Evolutionary conservation across 2,797 vertebrate genomes (phyloP), one percentile per base, ranked within the genome.

Genomic region (Pseudochromis fuscus): DNA sequence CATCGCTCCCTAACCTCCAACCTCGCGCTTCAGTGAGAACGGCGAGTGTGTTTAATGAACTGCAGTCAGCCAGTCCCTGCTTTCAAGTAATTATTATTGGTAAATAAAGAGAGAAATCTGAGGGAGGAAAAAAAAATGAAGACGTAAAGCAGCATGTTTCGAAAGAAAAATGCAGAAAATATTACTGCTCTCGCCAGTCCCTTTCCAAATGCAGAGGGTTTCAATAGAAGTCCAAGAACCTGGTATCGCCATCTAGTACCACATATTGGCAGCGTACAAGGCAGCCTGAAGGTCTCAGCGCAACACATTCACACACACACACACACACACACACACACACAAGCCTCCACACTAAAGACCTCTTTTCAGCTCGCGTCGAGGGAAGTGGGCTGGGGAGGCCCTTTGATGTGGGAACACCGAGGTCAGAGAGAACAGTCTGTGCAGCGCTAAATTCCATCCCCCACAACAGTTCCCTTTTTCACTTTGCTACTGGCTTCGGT

Each of bases 401-500:
- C 92, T 94, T 94, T 91, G 91, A 94, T 94, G 91, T 93, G 87
- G 90, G 83, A 93, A 92, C 90, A 81, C 89, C 55, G 91, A 92
- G 94, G 93, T 94, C 94, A 94, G 91, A 75, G 84, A 82, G 84
- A 92, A 89, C 87, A 91, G 88, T 88, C 91, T 87, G 92, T 93
- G 93, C 87, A 91, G 89, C 93, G 77, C 91, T 91, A 85, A 93
- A 94, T 91, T 94, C 90, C 91, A 91, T 91, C 92, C 92, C 92
- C 90, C 91, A 92, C 89, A 91, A 91, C 79, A 85, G 90, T 93
- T 94, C 91, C 91, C 72, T 88, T 37, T 81, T 91, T 83, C 81
- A 73, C 88, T 89, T 86, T 71, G 82, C 86, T 88, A 88, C 84
- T 82, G 87, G 85, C 86, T 85, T 80, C 44, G 27, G 76, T 91